Evolutionary conservation across 1,140 invertebrate genomes (phyloP).

Genomic region (Aethina tumida): DNA sequence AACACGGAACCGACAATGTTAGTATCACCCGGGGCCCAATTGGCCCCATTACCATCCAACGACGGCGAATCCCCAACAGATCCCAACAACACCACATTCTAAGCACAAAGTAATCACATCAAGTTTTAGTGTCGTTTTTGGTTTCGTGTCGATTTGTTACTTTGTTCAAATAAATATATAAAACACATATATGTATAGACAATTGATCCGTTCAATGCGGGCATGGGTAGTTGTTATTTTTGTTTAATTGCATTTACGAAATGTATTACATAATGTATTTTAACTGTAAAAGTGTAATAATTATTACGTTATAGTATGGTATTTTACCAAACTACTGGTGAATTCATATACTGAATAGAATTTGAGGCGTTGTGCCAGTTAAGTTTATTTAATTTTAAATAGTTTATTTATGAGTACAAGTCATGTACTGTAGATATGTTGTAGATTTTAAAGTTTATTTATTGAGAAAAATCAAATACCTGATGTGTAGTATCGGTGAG

Average conservation of each 20-base stretch:
- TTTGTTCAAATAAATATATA: neutral
- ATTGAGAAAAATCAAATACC: conserved; percentile 9
- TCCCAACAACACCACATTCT: conserved; percentile 34
- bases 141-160: too few relatives aligned
- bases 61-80: conserved; percentile 37
- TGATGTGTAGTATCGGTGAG: conserved; percentile 7
- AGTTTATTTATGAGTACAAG: conserved; percentile 20
- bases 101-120: conserved; percentile 10
- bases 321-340: conserved; percentile 31
- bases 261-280: conserved; percentile 17
- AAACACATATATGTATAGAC: neutral
- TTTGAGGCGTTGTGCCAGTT: conserved; percentile 9
- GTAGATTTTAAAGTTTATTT: conserved; percentile 18
- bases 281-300: conserved; percentile 29
- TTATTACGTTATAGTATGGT: conserved; percentile 36
- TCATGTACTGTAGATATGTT: conserved; percentile 18
- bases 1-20: conserved; percentile 87
- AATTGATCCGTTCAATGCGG: conserved; percentile 1
- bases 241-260: conserved; percentile 15
- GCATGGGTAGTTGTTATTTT: conserved; percentile 14
- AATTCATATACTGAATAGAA: conserved; percentile 13
- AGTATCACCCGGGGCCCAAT: conserved; percentile 53
- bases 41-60: conserved; percentile 40
- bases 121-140: too few relatives aligned
- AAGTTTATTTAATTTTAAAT: conserved; percentile 19